Conservation (phyloP, 1,140 invertebrate species). For the Eriosoma lanigerum region DNA sequence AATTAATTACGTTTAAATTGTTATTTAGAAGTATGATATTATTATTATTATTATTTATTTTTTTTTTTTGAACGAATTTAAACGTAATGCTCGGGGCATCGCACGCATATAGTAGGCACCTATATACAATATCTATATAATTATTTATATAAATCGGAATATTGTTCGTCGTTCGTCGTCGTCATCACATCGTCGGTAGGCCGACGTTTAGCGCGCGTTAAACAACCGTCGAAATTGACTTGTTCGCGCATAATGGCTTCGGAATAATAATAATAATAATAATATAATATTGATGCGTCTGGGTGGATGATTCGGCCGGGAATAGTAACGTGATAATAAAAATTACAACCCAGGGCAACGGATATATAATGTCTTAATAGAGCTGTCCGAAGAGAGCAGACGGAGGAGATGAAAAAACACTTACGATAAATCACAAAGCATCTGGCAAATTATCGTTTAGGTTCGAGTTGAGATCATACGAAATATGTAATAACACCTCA, state of each 20-base stretch:
- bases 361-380: constrained; percentile 26
- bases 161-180: neutral
- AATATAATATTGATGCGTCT: neutral
- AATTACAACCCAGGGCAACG: neutral
- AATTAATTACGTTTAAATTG: constrained; percentile 46
- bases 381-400: neutral
- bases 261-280: constrained; percentile 18
- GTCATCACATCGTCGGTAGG: constrained; percentile 23
- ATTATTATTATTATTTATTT: neutral
- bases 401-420: neutral
- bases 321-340: too few relatives aligned
- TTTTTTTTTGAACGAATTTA: constrained; percentile 6
- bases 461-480: constrained; percentile 21
- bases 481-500: constrained; percentile 39
- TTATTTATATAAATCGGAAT: neutral
- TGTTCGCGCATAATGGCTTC: constrained; percentile 5
- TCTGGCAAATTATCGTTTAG: constrained; percentile 42
- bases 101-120: neutral
- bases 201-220: constrained; percentile 34
- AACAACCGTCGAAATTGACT: constrained; percentile 44
- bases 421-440: constrained; percentile 37
- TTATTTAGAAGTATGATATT: neutral
- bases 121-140: neutral
- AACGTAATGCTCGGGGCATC: constrained; percentile 13
- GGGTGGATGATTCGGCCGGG: too few relatives aligned